Percentiles rank a stretch among this genome's conserved stretches.
These are phyloP conservation scores for Tuta absoluta DNA, from an alignment of 2,888 invertebrate genomes.

Conservation along the genomic window DNA sequence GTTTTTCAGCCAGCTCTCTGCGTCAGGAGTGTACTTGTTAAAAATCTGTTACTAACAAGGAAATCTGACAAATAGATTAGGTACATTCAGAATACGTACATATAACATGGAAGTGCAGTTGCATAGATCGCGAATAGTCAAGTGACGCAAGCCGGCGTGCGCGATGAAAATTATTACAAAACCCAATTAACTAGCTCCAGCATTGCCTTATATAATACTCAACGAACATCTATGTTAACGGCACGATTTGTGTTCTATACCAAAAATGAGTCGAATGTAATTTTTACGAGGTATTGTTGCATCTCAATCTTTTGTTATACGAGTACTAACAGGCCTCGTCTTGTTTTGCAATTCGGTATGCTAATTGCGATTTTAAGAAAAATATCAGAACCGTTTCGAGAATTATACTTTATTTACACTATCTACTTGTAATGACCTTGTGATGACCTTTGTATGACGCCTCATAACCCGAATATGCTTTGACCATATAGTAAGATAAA, in stretches of 20 bases:
- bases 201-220: slow-evolving; percentile 61
- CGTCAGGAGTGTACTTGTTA: too few relatives aligned
- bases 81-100: not conserved
- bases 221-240: slow-evolving; percentile 76
- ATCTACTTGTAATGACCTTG: too few relatives aligned
- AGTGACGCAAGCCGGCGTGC: slow-evolving; percentile 43
- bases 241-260: slow-evolving; percentile 31
- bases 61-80: not conserved
- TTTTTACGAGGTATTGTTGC: slow-evolving; percentile 23
- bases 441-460: too few relatives aligned
- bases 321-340: not conserved
- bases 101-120: slow-evolving; percentile 33
- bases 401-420: too few relatives aligned
- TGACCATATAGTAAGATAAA: too few relatives aligned
- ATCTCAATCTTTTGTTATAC: slow-evolving; percentile 16
- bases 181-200: slow-evolving; percentile 55
- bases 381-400: too few relatives aligned
- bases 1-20: too few relatives aligned
- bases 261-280: slow-evolving; percentile 24
- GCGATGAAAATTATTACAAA: slow-evolving; percentile 51
- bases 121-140: slow-evolving; percentile 39
- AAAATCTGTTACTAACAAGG: not conserved
- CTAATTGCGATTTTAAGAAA: too few relatives aligned
- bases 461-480: too few relatives aligned
- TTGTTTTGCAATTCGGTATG: too few relatives aligned